Percentiles rank a stretch among this genome's conserved stretches.
These are phyloP conservation scores for Agrochola litura DNA, from an alignment of 2,888 invertebrate genomes.

Conservation along the genomic window DNA sequence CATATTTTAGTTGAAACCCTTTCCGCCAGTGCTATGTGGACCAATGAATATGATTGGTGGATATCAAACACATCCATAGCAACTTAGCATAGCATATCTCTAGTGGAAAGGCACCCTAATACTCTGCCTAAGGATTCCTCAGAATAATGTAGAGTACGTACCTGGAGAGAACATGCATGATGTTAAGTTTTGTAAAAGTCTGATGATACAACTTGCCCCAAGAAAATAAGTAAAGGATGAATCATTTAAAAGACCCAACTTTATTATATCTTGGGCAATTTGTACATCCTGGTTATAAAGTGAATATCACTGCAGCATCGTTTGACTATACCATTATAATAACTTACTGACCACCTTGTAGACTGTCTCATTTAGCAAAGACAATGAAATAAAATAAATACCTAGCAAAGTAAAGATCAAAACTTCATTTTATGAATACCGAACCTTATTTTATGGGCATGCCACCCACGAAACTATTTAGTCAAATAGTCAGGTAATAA, in stretches of 20 bases:
- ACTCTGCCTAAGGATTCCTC: not conserved
- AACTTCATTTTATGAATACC: slow-evolving; percentile 1
- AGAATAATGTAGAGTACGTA: not conserved
- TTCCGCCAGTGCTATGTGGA: too few relatives aligned
- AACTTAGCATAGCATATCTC: too few relatives aligned
- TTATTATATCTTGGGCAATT: not conserved
- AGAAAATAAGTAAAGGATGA: not conserved
- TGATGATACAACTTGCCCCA: not conserved
- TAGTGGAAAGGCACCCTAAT: not conserved
- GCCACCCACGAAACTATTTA: not conserved
- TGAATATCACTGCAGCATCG: not conserved
- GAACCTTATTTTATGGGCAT: slow-evolving; percentile 3
- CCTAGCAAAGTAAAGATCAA: not conserved
- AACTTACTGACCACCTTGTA: not conserved
- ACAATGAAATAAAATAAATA: slow-evolving; percentile 2
- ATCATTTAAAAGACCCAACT: not conserved
- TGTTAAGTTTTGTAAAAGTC: not conserved
- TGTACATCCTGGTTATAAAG: not conserved
- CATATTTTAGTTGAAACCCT: too few relatives aligned
- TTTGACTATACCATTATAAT: not conserved
- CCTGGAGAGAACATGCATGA: not conserved
- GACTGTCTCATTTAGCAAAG: not conserved
- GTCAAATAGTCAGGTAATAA: not conserved
- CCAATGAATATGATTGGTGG: too few relatives aligned
- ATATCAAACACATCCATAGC: too few relatives aligned